phyloP scores from a whole-genome alignment of 2,888 invertebrate species.

The Zele albiditarsus region DNA sequence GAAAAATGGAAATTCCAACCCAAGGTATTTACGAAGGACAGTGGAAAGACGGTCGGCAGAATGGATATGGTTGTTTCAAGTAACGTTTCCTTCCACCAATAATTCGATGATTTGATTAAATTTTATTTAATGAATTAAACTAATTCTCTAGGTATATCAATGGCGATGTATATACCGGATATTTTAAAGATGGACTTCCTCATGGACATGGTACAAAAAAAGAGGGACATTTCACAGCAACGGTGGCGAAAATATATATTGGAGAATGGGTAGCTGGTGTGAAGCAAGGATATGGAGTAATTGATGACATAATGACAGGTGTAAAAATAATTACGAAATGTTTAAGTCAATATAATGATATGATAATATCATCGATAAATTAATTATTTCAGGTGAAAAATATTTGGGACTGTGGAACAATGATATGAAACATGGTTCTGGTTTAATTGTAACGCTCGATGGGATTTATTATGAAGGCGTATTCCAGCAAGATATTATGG shows the following conservation, averaged over 20 bases:
- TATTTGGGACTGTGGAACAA: conserved; percentile 93
- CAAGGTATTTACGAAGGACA: conserved; percentile 83
- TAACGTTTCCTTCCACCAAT: conserved; percentile 56
- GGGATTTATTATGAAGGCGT: conserved; percentile 94
- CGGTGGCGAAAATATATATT: conserved; percentile 87
- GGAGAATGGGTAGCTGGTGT: conserved; percentile 89
- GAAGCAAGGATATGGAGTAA: conserved; percentile 90
- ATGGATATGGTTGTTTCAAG: conserved; percentile 86
- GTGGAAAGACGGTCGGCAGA: conserved; percentile 90
- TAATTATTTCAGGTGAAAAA: conserved; percentile 79
- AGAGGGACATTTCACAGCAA: conserved; percentile 85
- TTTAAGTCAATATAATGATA: background rate
- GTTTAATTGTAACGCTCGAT: conserved; percentile 89
- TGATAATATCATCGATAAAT: background rate
- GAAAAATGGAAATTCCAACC: conserved; percentile 80
- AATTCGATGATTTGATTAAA: background rate
- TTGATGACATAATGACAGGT: conserved; percentile 88
- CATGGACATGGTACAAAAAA: conserved; percentile 90
- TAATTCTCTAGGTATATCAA: conserved; percentile 75
- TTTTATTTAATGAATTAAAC: background rate
- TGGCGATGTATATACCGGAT: conserved; percentile 89
- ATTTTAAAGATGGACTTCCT: conserved; percentile 87
- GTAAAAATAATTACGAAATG: conserved; percentile 20
- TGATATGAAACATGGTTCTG: conserved; percentile 87
- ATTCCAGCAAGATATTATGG: conserved; percentile 85